Percentiles rank a stretch among this genome's conserved stretches.
Conservation (phyloP, 2,113 vertebrate species). For the Sprattus sprattus region DNA sequence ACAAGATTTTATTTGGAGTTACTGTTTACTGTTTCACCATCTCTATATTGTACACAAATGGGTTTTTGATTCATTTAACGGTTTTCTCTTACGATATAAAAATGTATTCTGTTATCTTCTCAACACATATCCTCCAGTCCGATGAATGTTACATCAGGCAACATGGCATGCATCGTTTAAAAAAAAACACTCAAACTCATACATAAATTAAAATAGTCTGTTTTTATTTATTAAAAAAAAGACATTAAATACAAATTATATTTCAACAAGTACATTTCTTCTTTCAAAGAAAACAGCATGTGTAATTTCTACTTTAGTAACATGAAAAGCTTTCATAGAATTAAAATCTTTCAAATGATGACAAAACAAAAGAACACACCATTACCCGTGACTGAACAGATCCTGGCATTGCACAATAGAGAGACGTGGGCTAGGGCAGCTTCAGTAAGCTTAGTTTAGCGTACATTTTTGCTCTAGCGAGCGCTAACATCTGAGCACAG, state of each 20-base stretch:
- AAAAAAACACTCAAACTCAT: slow-evolving; percentile 3
- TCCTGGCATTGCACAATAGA: slow-evolving; percentile 61
- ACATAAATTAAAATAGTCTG: slow-evolving; percentile 59
- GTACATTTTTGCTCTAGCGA: slow-evolving; percentile 30
- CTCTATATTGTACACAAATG: background rate
- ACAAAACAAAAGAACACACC: slow-evolving; percentile 44
- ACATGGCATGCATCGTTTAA: background rate
- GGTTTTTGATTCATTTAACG: background rate
- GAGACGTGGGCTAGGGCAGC: slow-evolving; percentile 55
- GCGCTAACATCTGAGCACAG: background rate
- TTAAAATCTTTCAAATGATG: slow-evolving; percentile 62
- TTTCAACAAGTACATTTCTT: slow-evolving; percentile 64
- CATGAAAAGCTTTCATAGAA: slow-evolving; percentile 64
- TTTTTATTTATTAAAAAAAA: slow-evolving; percentile 72
- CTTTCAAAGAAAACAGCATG: slow-evolving; percentile 66
- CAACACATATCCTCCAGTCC: no score
- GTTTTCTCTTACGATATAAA: no score
- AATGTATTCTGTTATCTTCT: no score
- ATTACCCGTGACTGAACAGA: slow-evolving; percentile 74
- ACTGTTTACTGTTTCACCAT: background rate
- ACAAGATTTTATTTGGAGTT: background rate
- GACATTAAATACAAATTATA: slow-evolving; percentile 78
- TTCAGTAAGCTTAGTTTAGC: slow-evolving; percentile 36
- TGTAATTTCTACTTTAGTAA: slow-evolving; percentile 72
- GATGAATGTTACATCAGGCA: background rate